Base-by-base conservation (phyloP, 2,113 vertebrate genomes). In the Elephas maximus region DNA sequence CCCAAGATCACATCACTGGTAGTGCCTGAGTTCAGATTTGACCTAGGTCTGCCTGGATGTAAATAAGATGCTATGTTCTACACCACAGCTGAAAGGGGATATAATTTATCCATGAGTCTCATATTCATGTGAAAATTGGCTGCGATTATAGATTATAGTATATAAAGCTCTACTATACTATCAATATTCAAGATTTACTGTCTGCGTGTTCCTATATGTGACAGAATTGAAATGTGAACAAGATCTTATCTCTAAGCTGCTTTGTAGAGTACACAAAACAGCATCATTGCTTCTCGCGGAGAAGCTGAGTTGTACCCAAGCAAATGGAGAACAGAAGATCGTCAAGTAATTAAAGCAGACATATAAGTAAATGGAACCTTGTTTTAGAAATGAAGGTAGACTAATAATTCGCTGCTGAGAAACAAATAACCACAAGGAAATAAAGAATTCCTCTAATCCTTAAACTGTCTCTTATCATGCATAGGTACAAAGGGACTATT, bases 381-480 rank as follows among this genome's bases (percentile, higher is more conserved):
- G n/a, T 74, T 63, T 76, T 77, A 81, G 65, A 95, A 92, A 88
- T 76, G 57, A 90, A 97, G 65, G 74, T 21, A 69, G 11, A 67
- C 14, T 30, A 76, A 44, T 37, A 81, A 28, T 83, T 78, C 20
- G 88, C 77, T 48, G 67, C 81, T 86, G 88, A 89, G 57, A 90
- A 86, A 93, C 2, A 78, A 74, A 67, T 4, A 51, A 76, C 62
- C 44, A 81, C 73, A 41, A 81, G 74, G 30, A 74, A 91, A 26
- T 53, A 95, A 69, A 45, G 28, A 57, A 76, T 57, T 82, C 77
- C 71, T 24, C 57, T 45, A 45, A 93, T 79, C 23, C 45, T 63
- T 73, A 53, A 74, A 37, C 63, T 53, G 53, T 26, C 60, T 81
- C 53, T 89, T 53, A 62, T 37, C 30, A 71, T 0, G 71, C 30